phyloP scores from a whole-genome alignment of 2,888 invertebrate species.

The Scrobipalpa costella region DNA sequence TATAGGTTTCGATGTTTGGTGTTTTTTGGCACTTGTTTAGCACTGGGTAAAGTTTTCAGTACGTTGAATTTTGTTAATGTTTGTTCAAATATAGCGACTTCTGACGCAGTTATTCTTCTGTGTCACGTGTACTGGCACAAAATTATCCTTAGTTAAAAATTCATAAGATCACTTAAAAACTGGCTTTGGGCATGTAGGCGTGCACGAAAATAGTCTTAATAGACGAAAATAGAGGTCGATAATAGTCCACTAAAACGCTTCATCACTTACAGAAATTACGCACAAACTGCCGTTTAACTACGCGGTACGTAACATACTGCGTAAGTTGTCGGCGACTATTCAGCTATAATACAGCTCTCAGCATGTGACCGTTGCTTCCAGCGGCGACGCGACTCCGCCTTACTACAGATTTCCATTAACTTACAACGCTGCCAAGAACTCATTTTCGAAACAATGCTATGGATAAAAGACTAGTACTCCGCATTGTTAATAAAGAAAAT shows the following conservation, averaged over 20 bases:
- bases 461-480: constrained; percentile 10
- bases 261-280: constrained; percentile 15
- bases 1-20: constrained; percentile 1
- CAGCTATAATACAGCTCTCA: constrained; percentile 5
- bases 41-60: no score
- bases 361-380: constrained; percentile 18
- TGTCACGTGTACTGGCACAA: not conserved
- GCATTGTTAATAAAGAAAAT: no score
- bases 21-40: constrained; percentile 24
- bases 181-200: not conserved
- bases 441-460: constrained; percentile 36
- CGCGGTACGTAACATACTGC: constrained; percentile 7
- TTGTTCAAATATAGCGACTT: not conserved
- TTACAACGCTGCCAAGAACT: constrained; percentile 40
- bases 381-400: constrained; percentile 34
- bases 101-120: not conserved
- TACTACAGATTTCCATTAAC: constrained; percentile 59
- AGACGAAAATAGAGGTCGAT: constrained; percentile 12
- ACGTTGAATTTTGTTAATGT: not conserved
- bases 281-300: constrained; percentile 6
- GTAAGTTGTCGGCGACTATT: constrained; percentile 7
- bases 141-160: not conserved
- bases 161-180: not conserved
- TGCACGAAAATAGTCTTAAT: not conserved
- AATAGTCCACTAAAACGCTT: constrained; percentile 1